Evolutionary conservation across 2,888 invertebrate genomes (phyloP).

Genomic region (Drosophila mercatorum): DNA sequence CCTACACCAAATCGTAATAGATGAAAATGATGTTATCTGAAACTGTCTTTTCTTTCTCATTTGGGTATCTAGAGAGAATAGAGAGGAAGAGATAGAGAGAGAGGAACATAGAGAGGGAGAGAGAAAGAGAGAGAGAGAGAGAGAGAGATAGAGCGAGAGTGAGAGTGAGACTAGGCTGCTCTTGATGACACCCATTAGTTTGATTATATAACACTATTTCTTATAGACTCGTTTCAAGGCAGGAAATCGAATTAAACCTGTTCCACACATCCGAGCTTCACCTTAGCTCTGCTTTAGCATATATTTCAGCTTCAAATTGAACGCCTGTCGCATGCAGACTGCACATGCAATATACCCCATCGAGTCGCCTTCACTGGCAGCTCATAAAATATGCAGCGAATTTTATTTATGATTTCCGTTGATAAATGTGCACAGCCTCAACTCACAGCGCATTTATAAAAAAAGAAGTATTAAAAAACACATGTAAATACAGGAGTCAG

Average conservation of each 20-base stretch:
- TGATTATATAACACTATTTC: no score
- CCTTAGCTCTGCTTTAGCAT: no score
- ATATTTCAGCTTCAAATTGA: background rate
- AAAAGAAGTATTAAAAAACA: slow-evolving; percentile 3
- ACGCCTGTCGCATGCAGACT: background rate
- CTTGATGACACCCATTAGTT: no score
- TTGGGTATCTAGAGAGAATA: no score
- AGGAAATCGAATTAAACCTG: no score
- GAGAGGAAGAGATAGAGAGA: background rate
- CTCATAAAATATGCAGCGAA: slow-evolving; percentile 65
- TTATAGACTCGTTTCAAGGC: no score
- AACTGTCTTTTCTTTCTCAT: no score
- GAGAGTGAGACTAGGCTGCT: background rate
- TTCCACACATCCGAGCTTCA: no score
- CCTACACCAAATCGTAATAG: background rate
- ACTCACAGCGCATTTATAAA: slow-evolving; percentile 37
- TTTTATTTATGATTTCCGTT: slow-evolving; percentile 81
- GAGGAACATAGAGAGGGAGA: background rate
- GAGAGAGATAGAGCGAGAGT: background rate
- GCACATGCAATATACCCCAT: slow-evolving; percentile 33
- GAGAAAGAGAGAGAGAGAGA: background rate
- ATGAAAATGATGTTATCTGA: background rate
- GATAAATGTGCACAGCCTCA: slow-evolving; percentile 64
- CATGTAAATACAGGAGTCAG: background rate
- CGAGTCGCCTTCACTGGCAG: slow-evolving; percentile 14